These are phyloP conservation scores for Heliconius aoede DNA, from an alignment of 2,888 invertebrate species.

Conservation along the genomic window DNA sequence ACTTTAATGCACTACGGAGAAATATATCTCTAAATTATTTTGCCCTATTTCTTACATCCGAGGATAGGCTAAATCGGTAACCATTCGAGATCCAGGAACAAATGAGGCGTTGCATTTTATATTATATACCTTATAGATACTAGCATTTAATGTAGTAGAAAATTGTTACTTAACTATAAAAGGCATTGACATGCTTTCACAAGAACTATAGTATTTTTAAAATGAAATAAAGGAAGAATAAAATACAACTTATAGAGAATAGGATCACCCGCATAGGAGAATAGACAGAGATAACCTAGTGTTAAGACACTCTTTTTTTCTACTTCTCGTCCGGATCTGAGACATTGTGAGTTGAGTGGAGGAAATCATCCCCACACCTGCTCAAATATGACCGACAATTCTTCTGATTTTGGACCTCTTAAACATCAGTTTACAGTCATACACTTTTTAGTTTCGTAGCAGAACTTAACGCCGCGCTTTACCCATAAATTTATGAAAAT, in stretches of 20 bases:
- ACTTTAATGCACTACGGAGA: background rate
- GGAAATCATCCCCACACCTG: no score
- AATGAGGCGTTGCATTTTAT: slow-evolving; percentile 73
- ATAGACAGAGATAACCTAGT: no score
- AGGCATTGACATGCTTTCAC: background rate
- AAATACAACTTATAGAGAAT: no score
- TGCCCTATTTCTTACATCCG: background rate
- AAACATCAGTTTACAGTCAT: no score
- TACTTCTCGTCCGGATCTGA: no score
- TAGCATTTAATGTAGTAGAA: slow-evolving; percentile 37
- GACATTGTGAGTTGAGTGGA: no score
- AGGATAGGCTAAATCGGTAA: slow-evolving; percentile 49
- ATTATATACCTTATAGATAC: slow-evolving; percentile 49
- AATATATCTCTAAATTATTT: background rate
- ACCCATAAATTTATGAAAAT: background rate
- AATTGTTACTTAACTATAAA: slow-evolving; percentile 24
- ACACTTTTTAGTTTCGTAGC: background rate
- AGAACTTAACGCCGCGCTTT: background rate
- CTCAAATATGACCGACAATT: no score
- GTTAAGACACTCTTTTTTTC: no score
- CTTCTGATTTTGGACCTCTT: no score
- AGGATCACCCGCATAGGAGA: no score
- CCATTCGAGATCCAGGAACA: slow-evolving; percentile 77
- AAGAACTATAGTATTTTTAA: background rate
- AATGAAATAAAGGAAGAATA: background rate